Evolutionary conservation across 2,888 invertebrate genomes (phyloP).

Genomic region (Holacanthella duospinosa): DNA sequence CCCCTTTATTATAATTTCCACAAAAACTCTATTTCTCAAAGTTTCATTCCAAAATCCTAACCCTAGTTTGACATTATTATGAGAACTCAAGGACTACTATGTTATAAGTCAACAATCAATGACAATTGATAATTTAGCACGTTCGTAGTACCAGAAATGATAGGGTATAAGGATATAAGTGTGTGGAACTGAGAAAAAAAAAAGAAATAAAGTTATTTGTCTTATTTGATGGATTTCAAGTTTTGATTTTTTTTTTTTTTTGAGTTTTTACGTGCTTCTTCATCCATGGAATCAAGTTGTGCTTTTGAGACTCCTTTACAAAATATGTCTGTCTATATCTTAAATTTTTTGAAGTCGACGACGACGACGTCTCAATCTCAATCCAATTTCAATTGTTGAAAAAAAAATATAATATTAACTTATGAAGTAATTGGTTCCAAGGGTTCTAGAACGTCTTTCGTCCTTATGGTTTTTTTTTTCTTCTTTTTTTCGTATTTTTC

Average conservation of each 20-base stretch:
- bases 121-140: slow-evolving; percentile 1
- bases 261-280: neutral
- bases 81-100: too few species aligned
- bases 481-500: too few species aligned
- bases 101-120: neutral
- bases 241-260: neutral
- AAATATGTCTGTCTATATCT: too few species aligned
- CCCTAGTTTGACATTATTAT: too few species aligned
- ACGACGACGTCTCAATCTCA: neutral
- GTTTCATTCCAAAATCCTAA: too few species aligned
- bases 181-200: neutral
- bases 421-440: neutral
- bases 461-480: too few species aligned
- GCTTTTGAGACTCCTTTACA: too few species aligned
- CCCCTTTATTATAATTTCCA: too few species aligned
- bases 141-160: neutral
- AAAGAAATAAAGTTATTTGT: neutral
- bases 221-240: neutral
- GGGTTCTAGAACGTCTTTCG: too few species aligned
- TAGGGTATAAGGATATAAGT: neutral
- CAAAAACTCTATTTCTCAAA: too few species aligned
- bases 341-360: neutral
- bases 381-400: neutral
- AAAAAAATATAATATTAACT: neutral
- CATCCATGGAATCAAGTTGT: neutral